Evolutionary conservation across 2,888 invertebrate species (phyloP).

Genomic region (Lasius platythorax): DNA sequence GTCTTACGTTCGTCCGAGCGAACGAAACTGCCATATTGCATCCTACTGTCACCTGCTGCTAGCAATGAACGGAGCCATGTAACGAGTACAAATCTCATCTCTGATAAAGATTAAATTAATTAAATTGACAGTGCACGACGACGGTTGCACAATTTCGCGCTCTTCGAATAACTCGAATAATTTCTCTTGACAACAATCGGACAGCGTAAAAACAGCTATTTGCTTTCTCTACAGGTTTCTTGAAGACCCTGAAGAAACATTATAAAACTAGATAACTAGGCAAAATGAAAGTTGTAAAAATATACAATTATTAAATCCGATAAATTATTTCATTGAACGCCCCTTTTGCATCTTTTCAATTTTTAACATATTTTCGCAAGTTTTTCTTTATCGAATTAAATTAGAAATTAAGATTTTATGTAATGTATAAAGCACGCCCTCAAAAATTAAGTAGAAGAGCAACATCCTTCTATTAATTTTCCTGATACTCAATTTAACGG

Average conservation of each 20-base stretch:
- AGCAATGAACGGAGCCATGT: not conserved
- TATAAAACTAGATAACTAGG: not conserved
- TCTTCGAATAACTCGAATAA: not conserved
- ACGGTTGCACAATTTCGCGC: not conserved
- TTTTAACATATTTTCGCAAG: not conserved
- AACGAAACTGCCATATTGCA: conserved; percentile 8
- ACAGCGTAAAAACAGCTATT: not conserved
- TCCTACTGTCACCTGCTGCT: not conserved
- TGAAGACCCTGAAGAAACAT: not conserved
- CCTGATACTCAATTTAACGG: not conserved
- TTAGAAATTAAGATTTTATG: not conserved
- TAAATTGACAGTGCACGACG: not conserved
- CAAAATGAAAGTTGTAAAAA: not conserved
- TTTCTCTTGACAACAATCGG: not conserved
- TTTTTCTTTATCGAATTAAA: not conserved
- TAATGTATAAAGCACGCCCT: not conserved
- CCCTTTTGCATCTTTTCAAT: not conserved
- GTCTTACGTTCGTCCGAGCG: conserved; percentile 29
- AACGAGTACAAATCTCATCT: not conserved
- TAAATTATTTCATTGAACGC: not conserved
- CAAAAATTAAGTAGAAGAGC: not conserved
- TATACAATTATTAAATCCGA: not conserved
- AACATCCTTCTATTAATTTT: not conserved
- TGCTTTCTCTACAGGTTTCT: not conserved
- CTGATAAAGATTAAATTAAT: conserved; percentile 44